Evolutionary conservation across 2,113 vertebrate genomes (phyloP), one percentile per base, ranked within the genome.

Genomic region (Callospermophilus lateralis): DNA sequence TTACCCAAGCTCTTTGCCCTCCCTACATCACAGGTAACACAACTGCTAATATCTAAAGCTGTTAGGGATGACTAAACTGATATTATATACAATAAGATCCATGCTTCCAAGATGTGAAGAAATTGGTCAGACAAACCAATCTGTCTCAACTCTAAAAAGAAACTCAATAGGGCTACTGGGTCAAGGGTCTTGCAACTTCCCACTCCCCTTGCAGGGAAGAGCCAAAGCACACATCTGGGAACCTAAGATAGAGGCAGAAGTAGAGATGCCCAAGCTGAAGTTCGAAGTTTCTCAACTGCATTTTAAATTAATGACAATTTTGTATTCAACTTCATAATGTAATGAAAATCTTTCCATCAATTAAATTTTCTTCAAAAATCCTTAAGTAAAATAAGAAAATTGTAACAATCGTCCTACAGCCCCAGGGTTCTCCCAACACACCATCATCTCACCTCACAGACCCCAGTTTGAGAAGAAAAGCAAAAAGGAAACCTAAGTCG

Each of bases 251-350:
- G 45, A 92, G 28, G 6, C 4, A 92, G 30, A 48, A 58, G 3
- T 24, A 16, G 28, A 92, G 20, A 74, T 30, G 28, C 37, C 37
- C 19, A 58, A 55, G 37, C 51, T 79, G 45, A 89, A 48, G 1
- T 32, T 53, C 83, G 37, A 80, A 74, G 42, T 53, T 80, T 61
- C 51, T 76, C 84, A 13, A 24, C 80, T 97, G 58, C 68, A 85
- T 79, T 93, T 84, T 77, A 87, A 84, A 93, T 73, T 17, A 88
- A 90, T 88, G 13, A 32, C 70, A 88, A 72, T 73, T 84, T 93
- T 85, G 16, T 53, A 84, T 80, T 95, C 51, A 42, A 51, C 12
- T 63, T 73, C 34, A 37, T 78, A 79, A 88, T 42, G 1, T 80
- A 90, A 84, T 80, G 78, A 84, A 53, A 58, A 93, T 70, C 58